Evolutionary conservation across 2,797 vertebrate species (phyloP), one percentile per base, ranked within the genome.

Genomic region (Nothura maculosa): DNA sequence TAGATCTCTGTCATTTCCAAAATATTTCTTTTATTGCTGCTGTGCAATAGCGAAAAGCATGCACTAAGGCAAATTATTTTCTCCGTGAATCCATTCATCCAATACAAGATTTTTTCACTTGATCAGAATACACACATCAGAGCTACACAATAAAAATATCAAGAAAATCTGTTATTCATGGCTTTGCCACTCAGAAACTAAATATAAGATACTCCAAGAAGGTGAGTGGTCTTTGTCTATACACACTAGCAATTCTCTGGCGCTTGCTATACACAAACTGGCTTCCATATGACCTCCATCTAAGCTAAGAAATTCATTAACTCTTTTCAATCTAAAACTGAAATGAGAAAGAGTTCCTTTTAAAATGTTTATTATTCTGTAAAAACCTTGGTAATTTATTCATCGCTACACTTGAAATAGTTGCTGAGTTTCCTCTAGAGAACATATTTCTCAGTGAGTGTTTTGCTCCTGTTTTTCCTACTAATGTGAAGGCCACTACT

Each of bases 271-370:
- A 77, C 54, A 85, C 66, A 84, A 79, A 89, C 45, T 63, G 87
- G 19, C 62, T 87, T 83, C 62, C 78, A 75, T 27, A 75, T 81
- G 77, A 89, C 80, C 63, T 91, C 82, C 47, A 91, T 14, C 15
- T 60, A 83, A 81, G 21, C 62, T 85, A 87, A 78, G 69, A 78
- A 87, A 93, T 63, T 95, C 24, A 85, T 92, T 92, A 92, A 79
- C 62, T 40, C 47, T 54, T 77, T 68, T 87, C 79, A 87, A 47
- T 66, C 14, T 89, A 81, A 87, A 92, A 94, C 38, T 81, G 60
- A 87, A 91, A 92, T 84, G 55, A 87, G 58, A 77, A 91, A 85
- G 32, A 7, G 6, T 60, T 73, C 66, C 24, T 75, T 96, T 85
- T 63, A 87, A 11, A 73, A 48, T 55, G 30, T 19, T n/a, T 81